Base-by-base conservation (phyloP, 2,888 invertebrate genomes). In the Nasonia oneida region DNA sequence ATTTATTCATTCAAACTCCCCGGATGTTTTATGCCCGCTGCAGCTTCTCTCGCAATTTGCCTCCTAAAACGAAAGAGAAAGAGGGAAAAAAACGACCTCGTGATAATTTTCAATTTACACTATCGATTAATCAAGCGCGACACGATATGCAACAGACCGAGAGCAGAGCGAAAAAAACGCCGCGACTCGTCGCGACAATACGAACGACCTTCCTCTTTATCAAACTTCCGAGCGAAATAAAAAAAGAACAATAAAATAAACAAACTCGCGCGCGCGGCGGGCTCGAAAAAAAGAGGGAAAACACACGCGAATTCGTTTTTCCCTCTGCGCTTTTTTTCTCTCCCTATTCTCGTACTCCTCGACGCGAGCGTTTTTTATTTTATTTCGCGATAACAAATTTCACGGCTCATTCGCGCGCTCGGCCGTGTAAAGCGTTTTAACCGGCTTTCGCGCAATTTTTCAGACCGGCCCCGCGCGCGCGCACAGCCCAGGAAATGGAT, bases 401-500 rank as follows among this genome's bases (percentile, higher is more conserved):
- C 67, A 87, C 86, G 82, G 84, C 81, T 87, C 85, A 77, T 87
- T 87, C 84, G 61, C 18, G 61, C 42, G 14, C 37, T n/a, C 23
- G n/a, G 47, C 18, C 83, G 84, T 84, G 86, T 86, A 50, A 78
- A 86, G 78, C 84, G 83, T 76, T 82, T 87, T 82, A 82, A 75
- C 74, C 86, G 84, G 87, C 82, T 87, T 79, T 76, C 81, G 77
- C 73, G 73, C 82, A 82, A 87, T 84, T 87, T 87, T 87, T 85
- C 76, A 83, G 42, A 23, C 12, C 73, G 3, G 80, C 15, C 86
- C 86, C 88, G 88, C 87, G 88, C 67, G 88, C 87, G 88, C 74
- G 87, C 37, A 37, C 37, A 37, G 88, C 10, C 87, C 88, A 89
- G 89, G 89, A 90, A 91, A 91, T 91, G 92, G 90, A 91, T 91